A percentile compares a stretch with the other conserved stretches of the same genome.
These are phyloP conservation scores for Pygoscelis antarcticus DNA, from an alignment of 2,113 vertebrate genomes.

Conservation along the genomic window DNA sequence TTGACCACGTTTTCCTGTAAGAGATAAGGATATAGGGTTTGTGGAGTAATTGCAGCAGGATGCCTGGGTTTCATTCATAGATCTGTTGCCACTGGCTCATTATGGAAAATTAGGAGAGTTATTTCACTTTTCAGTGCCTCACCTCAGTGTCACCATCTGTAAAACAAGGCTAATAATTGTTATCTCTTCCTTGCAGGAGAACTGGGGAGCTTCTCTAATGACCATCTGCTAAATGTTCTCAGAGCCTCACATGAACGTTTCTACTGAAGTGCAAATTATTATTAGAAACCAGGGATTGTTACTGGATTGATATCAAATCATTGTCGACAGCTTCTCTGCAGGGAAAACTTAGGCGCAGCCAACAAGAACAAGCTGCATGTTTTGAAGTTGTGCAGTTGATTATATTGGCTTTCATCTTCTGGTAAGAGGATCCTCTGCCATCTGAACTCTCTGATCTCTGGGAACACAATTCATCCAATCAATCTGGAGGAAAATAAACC, in stretches of 20 bases:
- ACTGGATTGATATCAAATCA: conserved; percentile 71
- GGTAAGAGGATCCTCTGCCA: conserved; percentile 68
- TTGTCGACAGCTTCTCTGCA: conserved; percentile 70
- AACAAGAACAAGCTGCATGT: conserved; percentile 71
- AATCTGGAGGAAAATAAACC: conserved; percentile 64
- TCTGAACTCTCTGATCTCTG: conserved; percentile 70
- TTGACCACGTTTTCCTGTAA: conserved; percentile 28
- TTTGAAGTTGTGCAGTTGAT: conserved; percentile 73
- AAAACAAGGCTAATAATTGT: conserved; percentile 59
- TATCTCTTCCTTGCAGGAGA: conserved; percentile 69
- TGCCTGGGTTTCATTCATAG: conserved; percentile 60
- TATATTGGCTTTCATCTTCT: conserved; percentile 72
- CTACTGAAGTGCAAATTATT: conserved; percentile 71
- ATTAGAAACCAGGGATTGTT: conserved; percentile 70
- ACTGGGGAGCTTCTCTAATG: conserved; percentile 35
- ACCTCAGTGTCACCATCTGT: conserved; percentile 56
- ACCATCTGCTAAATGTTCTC: conserved; percentile 65
- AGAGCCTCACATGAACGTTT: conserved; percentile 61
- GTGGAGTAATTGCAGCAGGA: conserved; percentile 50
- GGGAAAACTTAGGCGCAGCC: conserved; percentile 68
- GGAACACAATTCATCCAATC: conserved; percentile 65
- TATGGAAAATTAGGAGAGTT: conserved; percentile 38
- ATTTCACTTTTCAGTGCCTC: conserved; percentile 61
- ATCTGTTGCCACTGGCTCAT: conserved; percentile 54
- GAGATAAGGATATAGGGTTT: conserved; percentile 35